These are phyloP conservation scores for Mylabris sibirica DNA, from an alignment of 2,888 invertebrate genomes.

Conservation along the genomic window DNA sequence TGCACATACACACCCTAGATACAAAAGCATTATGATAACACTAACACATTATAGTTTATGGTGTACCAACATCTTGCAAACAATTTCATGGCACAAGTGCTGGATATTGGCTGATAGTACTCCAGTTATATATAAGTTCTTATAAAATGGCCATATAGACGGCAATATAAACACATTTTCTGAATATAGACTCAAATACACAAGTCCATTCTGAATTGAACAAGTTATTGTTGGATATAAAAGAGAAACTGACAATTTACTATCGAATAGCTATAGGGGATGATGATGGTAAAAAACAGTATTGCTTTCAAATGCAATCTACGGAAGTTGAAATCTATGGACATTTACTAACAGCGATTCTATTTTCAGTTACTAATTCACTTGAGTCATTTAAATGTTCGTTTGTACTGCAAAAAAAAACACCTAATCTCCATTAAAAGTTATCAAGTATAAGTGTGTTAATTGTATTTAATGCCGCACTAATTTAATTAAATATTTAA, in stretches of 20 bases:
- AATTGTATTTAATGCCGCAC: neutral
- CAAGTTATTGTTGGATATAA: slow-evolving; percentile 11
- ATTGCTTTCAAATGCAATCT: slow-evolving; percentile 7
- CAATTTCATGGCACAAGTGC: neutral
- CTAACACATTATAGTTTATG: neutral
- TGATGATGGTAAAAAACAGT: neutral
- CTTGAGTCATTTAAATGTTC: neutral
- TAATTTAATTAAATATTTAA: neutral
- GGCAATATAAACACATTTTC: slow-evolving; percentile 6
- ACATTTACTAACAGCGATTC: neutral
- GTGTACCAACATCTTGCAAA: neutral
- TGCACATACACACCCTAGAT: neutral
- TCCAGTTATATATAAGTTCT: neutral
- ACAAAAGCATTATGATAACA: neutral
- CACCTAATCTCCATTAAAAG: neutral
- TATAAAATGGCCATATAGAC: slow-evolving; percentile 2
- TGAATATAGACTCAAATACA: neutral
- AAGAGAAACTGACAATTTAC: neutral
- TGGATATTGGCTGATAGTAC: slow-evolving; percentile 7
- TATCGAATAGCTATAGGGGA: neutral
- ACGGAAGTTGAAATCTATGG: neutral
- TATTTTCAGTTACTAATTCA: neutral
- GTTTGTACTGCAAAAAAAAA: neutral
- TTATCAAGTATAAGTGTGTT: too few species aligned
- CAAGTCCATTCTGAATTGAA: neutral